These are phyloP conservation scores for Salticus scenicus DNA, from an alignment of 2,888 invertebrate species.

Conservation along the genomic window DNA sequence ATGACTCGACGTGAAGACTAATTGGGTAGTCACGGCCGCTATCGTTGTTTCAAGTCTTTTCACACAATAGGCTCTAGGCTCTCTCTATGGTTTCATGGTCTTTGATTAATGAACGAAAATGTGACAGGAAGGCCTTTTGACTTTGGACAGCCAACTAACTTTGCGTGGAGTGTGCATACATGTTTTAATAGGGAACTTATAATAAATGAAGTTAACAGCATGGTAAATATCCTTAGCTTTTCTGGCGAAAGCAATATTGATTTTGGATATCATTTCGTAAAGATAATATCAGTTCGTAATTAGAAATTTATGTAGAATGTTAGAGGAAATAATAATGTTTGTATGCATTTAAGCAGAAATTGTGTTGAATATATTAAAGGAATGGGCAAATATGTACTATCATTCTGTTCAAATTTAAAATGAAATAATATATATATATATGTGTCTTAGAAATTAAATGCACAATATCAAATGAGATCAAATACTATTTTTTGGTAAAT, in stretches of 20 bases:
- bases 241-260: slow-evolving; percentile 1
- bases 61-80: slow-evolving; percentile 39
- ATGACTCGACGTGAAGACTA: slow-evolving; percentile 38
- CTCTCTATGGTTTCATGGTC: slow-evolving; percentile 31
- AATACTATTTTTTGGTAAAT: too few species aligned
- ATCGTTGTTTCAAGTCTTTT: slow-evolving; percentile 35
- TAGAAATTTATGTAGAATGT: not conserved
- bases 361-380: too few species aligned
- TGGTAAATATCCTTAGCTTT: slow-evolving; percentile 18
- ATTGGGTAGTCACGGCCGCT: slow-evolving; percentile 44
- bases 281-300: not conserved
- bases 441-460: too few species aligned
- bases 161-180: slow-evolving; percentile 31
- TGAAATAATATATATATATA: too few species aligned
- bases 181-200: slow-evolving; percentile 21
- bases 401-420: too few species aligned
- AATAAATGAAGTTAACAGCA: slow-evolving; percentile 34
- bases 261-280: not conserved
- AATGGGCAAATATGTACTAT: too few species aligned
- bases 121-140: slow-evolving; percentile 38
- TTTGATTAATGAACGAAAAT: slow-evolving; percentile 51
- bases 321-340: not conserved
- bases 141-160: slow-evolving; percentile 32
- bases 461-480: too few species aligned
- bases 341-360: too few species aligned